Base-by-base conservation (phyloP, 2,113 vertebrate species). In the Polypterus bichir region DNA sequence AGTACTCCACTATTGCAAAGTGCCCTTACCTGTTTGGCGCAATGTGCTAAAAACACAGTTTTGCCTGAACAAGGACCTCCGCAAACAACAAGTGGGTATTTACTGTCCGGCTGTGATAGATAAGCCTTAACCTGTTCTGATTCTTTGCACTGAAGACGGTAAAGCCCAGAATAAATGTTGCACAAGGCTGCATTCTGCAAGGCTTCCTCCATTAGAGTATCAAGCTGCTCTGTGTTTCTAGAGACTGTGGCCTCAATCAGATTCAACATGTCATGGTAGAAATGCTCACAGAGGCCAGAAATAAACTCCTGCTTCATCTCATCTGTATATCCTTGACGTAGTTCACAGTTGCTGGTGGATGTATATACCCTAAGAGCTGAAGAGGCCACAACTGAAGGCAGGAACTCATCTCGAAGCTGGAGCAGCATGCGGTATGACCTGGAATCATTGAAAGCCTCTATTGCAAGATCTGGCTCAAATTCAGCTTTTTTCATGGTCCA, bases 1-100 rank as follows among this genome's bases (percentile, higher is more conserved):
- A 27, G 27, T 27, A 27, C 27, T 27, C 27, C 27, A 2, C 27
- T 27, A 59, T 47, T 3, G 7, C 27, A 45, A 8, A 54, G 27
- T 46, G 46, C 57, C 55, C 45, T 57, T 64, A 85, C 87, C 77
- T 84, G 79, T 58, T 65, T 72, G 72, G 81, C 71, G 65, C 84
- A 87, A 59, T 82, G 76, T 47, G 87, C 83, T 47, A 88, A 61
- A 57, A 89, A 71, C 47, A 88, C 79, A 0, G 80, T 83, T 68
- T 88, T 89, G 44, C 87, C 88, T 48, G 78, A 79, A 69, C 84
- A 86, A 0, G 83, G 79, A 1, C 79, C 77, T 62, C 88, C 88
- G 10, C 63, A 68, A 27, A 89, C 71, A 65, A 89, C 65, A 46
- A 89, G 67, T 3, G 83, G 84, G 62, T 68, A 9, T 57, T 61